phyloP scores from a whole-genome alignment of 1,140 invertebrate genomes.

The Pararge aegeria region DNA sequence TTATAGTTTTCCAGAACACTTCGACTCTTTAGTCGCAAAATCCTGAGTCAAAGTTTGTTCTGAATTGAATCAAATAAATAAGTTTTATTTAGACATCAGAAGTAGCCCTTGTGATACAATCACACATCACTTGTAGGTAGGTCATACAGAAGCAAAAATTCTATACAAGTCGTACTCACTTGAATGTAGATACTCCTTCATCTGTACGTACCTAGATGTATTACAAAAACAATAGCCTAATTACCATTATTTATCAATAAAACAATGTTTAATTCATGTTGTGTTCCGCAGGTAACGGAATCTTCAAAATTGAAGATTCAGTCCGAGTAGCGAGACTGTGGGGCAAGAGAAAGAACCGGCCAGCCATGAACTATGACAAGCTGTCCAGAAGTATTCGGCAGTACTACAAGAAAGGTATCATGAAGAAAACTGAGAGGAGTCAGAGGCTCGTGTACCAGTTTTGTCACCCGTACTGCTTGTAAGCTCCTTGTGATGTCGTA shows the following conservation, averaged over 20 bases:
- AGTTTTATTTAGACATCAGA: too few species aligned
- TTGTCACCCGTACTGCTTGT: conserved; percentile 95
- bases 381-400: conserved; percentile 97
- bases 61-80: too few species aligned
- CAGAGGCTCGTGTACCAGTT: conserved; percentile 99
- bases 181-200: conserved; percentile 10
- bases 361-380: conserved; percentile 99
- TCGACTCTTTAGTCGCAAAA: too few species aligned
- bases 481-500: conserved; percentile 47
- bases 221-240: conserved; percentile 38
- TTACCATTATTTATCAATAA: conserved; percentile 35
- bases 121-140: background rate
- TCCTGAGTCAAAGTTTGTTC: too few species aligned
- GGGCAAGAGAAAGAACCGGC: conserved; percentile 98
- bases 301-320: conserved; percentile 99
- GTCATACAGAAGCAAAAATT: background rate
- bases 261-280: conserved; percentile 60
- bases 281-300: conserved; percentile 85
- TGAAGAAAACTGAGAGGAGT: conserved; percentile 99
- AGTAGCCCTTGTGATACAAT: too few species aligned
- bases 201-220: conserved; percentile 26
- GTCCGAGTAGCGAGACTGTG: conserved; percentile 96
- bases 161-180: background rate
- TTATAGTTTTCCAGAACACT: too few species aligned
- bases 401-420: conserved; percentile 99